A percentile compares a stretch with the other conserved stretches of the same genome.
Evolutionary conservation across 2,113 vertebrate genomes (phyloP).

Genomic region (Leptodactylus fuscus): DNA sequence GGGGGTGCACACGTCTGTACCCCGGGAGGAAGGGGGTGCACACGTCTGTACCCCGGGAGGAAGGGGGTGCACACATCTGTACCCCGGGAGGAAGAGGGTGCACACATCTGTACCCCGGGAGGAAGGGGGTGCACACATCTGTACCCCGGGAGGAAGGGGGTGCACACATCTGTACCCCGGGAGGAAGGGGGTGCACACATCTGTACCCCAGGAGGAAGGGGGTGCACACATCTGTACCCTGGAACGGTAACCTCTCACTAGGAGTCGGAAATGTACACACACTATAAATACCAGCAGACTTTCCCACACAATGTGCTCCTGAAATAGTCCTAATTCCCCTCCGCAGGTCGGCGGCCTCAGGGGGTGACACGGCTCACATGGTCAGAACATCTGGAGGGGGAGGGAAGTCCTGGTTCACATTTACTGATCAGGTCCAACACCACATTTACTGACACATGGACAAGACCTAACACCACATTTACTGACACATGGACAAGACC

Average conservation of each 20-base stretch:
- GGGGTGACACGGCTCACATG: not conserved
- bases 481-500: not conserved
- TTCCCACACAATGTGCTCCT: slow-evolving; percentile 46
- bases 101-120: too few species aligned
- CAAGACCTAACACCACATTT: not conserved
- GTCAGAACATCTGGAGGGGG: too few species aligned
- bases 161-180: too few species aligned
- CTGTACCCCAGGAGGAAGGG: too few species aligned
- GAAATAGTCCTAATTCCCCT: slow-evolving; percentile 36
- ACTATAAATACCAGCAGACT: slow-evolving; percentile 19
- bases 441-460: not conserved
- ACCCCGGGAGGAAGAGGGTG: too few species aligned
- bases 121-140: too few species aligned
- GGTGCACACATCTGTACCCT: not conserved
- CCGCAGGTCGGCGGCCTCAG: not conserved
- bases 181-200: too few species aligned
- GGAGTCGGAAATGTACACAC: slow-evolving; percentile 44
- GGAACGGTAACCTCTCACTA: not conserved
- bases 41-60: too few species aligned
- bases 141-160: too few species aligned
- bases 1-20: too few species aligned
- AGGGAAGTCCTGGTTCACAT: not conserved
- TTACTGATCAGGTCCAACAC: not conserved
- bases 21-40: too few species aligned
- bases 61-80: too few species aligned